Evolutionary conservation across 2,888 invertebrate species (phyloP).

Genomic region (Folsomia manolachei): DNA sequence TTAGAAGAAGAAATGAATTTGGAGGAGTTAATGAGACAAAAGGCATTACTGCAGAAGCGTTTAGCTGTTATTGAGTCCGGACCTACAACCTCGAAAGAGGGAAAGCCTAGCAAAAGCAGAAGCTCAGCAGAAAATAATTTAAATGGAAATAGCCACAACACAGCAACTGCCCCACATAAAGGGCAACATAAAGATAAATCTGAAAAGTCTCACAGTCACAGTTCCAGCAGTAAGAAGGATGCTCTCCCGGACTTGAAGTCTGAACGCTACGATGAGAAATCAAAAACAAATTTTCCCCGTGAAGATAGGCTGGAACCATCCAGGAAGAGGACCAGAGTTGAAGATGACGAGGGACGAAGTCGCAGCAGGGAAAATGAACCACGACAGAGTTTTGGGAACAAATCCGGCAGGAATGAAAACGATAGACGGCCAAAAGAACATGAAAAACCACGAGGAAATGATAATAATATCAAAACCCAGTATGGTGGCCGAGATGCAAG

Average conservation of each 20-base stretch:
- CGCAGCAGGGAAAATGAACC: not conserved
- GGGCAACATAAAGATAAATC: not conserved
- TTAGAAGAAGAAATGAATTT: conserved; percentile 78
- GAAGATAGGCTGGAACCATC: not conserved
- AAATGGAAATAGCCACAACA: not conserved
- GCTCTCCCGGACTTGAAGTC: not conserved
- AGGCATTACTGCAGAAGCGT: conserved; percentile 59
- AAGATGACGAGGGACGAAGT: not conserved
- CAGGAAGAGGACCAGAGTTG: not conserved
- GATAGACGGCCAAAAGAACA: not conserved
- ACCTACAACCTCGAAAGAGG: conserved; percentile 14
- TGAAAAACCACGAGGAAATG: not conserved
- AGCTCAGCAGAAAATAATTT: not conserved
- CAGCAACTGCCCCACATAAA: too few relatives aligned
- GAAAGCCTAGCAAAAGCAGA: conserved; percentile 14
- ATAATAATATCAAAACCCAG: conserved; percentile 9
- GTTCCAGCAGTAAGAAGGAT: not conserved
- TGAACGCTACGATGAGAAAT: conserved; percentile 19
- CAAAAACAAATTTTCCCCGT: not conserved
- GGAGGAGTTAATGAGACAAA: conserved; percentile 85
- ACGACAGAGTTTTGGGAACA: too few relatives aligned
- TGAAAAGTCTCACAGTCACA: not conserved
- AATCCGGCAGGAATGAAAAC: too few relatives aligned
- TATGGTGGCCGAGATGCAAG: not conserved
- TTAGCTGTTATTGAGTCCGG: conserved; percentile 31